These are phyloP conservation scores for Falco rusticolus DNA, from an alignment of 2,797 vertebrate species.

Conservation along the genomic window DNA sequence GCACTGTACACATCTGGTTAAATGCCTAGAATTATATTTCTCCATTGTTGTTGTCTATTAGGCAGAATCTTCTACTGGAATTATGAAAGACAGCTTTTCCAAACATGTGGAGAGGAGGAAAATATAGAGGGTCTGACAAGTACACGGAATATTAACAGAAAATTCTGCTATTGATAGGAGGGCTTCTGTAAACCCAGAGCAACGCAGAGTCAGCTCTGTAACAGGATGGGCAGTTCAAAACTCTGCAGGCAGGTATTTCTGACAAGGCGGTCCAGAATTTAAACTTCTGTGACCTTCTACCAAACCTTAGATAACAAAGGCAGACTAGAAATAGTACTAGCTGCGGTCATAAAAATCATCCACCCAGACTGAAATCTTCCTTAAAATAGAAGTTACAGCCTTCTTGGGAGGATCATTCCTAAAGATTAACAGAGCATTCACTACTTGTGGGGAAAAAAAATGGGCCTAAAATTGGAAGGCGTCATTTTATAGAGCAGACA, in stretches of 20 bases:
- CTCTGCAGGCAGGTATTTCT: constrained; percentile 29
- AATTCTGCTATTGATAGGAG: background rate
- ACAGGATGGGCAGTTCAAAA: constrained; percentile 9
- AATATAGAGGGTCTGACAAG: rapidly evolving
- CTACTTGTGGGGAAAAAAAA: background rate
- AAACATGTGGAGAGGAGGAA: background rate
- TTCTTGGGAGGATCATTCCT: constrained; percentile 56
- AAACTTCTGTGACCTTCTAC: constrained; percentile 60
- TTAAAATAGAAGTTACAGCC: constrained; percentile 66
- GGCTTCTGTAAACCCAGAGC: background rate
- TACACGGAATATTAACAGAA: background rate
- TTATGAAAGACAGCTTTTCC: background rate
- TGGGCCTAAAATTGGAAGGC: constrained; percentile 43
- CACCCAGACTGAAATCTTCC: constrained; percentile 47
- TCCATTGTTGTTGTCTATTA: background rate
- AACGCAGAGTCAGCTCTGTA: background rate
- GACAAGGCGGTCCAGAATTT: constrained; percentile 14
- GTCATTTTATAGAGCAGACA: background rate
- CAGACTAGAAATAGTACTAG: constrained; percentile 58
- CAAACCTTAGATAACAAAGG: constrained; percentile 47
- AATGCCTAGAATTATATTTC: background rate
- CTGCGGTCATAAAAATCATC: constrained; percentile 17
- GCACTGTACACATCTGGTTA: background rate
- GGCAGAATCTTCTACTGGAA: background rate
- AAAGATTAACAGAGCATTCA: constrained; percentile 65